Conservation (phyloP, 2,113 vertebrate species). For the Todiramphus chloris region DNA sequence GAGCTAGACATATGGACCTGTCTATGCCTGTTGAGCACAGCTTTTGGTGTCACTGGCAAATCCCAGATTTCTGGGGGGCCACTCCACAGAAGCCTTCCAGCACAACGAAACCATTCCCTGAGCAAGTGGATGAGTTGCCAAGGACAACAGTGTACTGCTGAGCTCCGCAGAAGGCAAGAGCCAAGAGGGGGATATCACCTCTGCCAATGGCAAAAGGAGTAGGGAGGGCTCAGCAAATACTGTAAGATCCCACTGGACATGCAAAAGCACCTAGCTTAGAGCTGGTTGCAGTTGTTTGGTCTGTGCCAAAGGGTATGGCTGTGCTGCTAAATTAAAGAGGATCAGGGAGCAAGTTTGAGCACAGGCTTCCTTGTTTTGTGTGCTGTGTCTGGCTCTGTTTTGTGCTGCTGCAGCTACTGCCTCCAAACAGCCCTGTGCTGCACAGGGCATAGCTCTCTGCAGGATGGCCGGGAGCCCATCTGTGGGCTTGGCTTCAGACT, state of each 20-base stretch:
- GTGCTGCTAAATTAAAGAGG: not conserved
- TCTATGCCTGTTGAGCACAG: not conserved
- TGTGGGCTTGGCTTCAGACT: not conserved
- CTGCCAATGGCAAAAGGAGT: not conserved
- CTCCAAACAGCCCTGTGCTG: not conserved
- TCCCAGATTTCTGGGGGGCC: not conserved
- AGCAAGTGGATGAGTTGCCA: not conserved
- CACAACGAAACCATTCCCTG: not conserved
- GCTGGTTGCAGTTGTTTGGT: not conserved
- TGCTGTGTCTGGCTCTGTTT: not conserved
- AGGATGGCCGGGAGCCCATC: not conserved
- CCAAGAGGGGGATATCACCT: not conserved
- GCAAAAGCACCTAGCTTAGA: rapidly evolving
- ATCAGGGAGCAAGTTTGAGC: not conserved
- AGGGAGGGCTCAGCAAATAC: not conserved
- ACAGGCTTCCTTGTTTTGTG: not conserved
- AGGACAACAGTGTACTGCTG: not conserved
- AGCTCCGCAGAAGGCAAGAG: not conserved
- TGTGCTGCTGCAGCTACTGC: not conserved
- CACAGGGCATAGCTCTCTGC: not conserved
- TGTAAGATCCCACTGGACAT: not conserved
- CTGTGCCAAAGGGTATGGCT: not conserved
- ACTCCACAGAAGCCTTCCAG: not conserved
- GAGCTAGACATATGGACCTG: not conserved
- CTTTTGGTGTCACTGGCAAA: not conserved